phyloP scores from a whole-genome alignment of 2,797 vertebrate species.

The Dipus sagitta region DNA sequence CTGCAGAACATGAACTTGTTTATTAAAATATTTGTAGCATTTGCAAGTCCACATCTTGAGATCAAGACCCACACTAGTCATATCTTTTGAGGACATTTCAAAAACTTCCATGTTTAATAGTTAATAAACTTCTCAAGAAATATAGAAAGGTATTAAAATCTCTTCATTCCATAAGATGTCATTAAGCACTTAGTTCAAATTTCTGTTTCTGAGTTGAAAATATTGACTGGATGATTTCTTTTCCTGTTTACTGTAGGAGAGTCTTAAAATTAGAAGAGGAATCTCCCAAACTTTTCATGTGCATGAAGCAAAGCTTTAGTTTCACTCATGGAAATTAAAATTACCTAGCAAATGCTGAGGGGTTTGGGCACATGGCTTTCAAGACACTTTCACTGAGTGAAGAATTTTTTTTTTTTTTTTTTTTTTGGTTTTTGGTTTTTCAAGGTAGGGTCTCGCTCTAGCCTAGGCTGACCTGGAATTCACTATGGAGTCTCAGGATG shows the following conservation, averaged over 20 bases:
- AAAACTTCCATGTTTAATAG: slow-evolving; percentile 26
- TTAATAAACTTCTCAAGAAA: slow-evolving; percentile 18
- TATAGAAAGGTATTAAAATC: slow-evolving; percentile 3
- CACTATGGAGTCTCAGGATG: too few relatives aligned
- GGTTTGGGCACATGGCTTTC: neutral
- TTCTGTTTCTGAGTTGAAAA: slow-evolving; percentile 3
- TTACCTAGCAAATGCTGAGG: neutral
- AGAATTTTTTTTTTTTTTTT: too few relatives aligned
- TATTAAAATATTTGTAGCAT: slow-evolving; percentile 32
- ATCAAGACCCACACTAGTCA: neutral
- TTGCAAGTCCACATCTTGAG: neutral
- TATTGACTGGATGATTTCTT: neutral
- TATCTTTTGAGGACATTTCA: neutral
- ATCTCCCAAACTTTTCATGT: neutral
- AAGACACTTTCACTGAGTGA: neutral
- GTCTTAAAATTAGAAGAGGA: neutral
- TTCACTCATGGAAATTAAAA: neutral
- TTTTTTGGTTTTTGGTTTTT: too few relatives aligned
- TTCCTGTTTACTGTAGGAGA: neutral
- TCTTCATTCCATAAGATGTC: slow-evolving; percentile 2
- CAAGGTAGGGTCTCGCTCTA: too few relatives aligned
- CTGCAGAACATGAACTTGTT: neutral
- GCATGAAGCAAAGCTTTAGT: neutral
- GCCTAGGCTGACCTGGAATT: too few relatives aligned
- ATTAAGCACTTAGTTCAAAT: neutral